These are phyloP conservation scores for Lobophora halterata DNA, from an alignment of 2,888 invertebrate species.

Conservation along the genomic window DNA sequence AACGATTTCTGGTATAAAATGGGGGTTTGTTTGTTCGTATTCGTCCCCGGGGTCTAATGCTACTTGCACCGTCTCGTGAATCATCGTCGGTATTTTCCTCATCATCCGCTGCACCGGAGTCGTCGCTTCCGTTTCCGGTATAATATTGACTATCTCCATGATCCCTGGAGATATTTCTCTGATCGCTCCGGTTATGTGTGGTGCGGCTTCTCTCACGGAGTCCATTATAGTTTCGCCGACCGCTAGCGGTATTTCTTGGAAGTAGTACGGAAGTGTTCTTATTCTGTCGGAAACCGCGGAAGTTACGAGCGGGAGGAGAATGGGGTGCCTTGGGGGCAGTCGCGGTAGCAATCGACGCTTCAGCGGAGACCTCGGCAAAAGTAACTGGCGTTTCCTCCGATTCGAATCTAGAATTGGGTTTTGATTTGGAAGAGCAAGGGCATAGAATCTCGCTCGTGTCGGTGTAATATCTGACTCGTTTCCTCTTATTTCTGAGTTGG, in stretches of 20 bases:
- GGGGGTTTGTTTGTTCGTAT: conserved; percentile 34
- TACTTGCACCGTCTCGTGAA: conserved; percentile 69
- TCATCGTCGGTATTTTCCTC: conserved; percentile 60
- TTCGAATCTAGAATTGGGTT: conserved; percentile 21
- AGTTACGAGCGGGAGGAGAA: conserved; percentile 65
- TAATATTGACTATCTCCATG: conserved; percentile 67
- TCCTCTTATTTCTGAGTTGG: conserved; percentile 41
- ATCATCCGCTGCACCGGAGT: conserved; percentile 61
- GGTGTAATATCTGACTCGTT: conserved; percentile 38
- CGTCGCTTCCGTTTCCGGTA: conserved; percentile 57
- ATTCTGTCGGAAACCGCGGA: conserved; percentile 69
- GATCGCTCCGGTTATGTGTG: conserved; percentile 68
- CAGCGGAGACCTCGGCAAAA: conserved; percentile 55
- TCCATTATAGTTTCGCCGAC: conserved; percentile 72
- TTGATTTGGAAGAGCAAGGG: conserved; percentile 36
- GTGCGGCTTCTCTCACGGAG: conserved; percentile 68
- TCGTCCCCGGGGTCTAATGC: conserved; percentile 53
- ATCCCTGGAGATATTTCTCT: conserved; percentile 73
- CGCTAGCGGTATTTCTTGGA: conserved; percentile 74
- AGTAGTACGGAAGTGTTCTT: conserved; percentile 71
- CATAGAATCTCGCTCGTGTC: conserved; percentile 21
- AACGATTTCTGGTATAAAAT: conserved; percentile 38
- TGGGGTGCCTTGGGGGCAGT: conserved; percentile 61
- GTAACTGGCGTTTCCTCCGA: conserved; percentile 62
- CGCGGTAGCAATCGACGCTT: conserved; percentile 49